A percentile compares a stretch with the other conserved stretches of the same genome.
Evolutionary conservation across 53 echinoderm and acorn worm species (phyloP).

Genomic region (Mesocentrotus franciscanus): DNA sequence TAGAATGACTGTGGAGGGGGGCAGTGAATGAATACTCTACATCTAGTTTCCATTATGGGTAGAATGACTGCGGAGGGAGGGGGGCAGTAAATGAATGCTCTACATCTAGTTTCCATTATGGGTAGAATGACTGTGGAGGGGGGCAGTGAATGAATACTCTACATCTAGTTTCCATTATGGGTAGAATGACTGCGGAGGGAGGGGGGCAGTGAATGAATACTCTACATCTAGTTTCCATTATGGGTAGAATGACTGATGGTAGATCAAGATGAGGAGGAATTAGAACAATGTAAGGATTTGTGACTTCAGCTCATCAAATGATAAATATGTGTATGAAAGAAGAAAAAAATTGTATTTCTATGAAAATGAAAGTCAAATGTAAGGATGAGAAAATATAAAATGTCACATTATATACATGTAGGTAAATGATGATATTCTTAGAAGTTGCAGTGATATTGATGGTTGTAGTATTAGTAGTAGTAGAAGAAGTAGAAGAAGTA

Average conservation of each 20-base stretch:
- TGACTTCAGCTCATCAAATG: not conserved
- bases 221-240: not conserved
- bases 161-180: not conserved
- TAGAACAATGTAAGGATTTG: not conserved
- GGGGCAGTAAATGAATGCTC: conserved; percentile 41
- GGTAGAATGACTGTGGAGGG: not conserved
- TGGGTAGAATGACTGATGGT: not conserved
- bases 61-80: not conserved
- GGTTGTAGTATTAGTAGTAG: not conserved
- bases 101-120: not conserved
- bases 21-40: conserved; percentile 28
- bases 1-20: no score
- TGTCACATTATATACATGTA: no score
- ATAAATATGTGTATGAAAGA: no score
- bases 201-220: conserved; percentile 19
- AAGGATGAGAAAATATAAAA: no score
- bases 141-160: conserved; percentile 38
- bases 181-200: not conserved
- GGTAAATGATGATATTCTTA: not conserved
- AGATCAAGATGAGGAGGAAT: not conserved
- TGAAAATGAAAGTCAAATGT: no score
- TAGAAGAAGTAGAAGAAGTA: not conserved
- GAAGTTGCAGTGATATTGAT: not conserved
- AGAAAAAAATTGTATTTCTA: no score
- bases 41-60: not conserved